phyloP scores from a whole-genome alignment of 2,113 vertebrate genomes.

The Takifugu bimaculatus region DNA sequence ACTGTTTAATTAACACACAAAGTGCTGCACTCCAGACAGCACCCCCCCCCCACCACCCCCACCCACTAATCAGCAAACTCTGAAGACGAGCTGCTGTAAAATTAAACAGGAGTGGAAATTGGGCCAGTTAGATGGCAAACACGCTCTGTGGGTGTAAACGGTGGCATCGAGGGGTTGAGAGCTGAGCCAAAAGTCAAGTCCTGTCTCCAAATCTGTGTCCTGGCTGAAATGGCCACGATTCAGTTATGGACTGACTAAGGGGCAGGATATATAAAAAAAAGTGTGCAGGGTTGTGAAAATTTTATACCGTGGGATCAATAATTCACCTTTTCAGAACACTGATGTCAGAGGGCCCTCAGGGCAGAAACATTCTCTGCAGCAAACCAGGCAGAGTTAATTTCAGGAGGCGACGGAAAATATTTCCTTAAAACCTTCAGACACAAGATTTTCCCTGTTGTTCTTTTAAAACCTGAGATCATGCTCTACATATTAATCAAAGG shows the following conservation, averaged over 20 bases:
- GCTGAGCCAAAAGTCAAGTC: slow-evolving; percentile 1
- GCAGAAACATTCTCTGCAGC: slow-evolving; percentile 23
- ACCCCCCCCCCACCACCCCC: too few species aligned
- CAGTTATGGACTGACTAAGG: background rate
- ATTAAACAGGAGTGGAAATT: too few species aligned
- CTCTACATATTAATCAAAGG: too few species aligned
- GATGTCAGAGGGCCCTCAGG: slow-evolving; percentile 14
- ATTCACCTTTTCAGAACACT: slow-evolving; percentile 30
- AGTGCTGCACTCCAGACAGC: too few species aligned
- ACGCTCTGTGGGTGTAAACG: background rate
- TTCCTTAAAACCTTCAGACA: slow-evolving; percentile 11
- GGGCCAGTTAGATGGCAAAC: too few species aligned
- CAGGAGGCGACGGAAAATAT: slow-evolving; percentile 12
- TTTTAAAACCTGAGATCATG: background rate
- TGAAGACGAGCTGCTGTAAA: too few species aligned
- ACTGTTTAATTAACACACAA: too few species aligned
- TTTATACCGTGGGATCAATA: slow-evolving; percentile 20
- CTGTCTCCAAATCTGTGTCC: slow-evolving; percentile 11
- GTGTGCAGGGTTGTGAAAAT: slow-evolving; percentile 13
- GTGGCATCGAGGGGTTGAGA: background rate
- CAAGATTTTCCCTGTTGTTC: background rate
- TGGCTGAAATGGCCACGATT: background rate
- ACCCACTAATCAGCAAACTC: too few species aligned
- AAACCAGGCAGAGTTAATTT: slow-evolving; percentile 25
- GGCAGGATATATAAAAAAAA: background rate